Percentiles rank a stretch among this genome's conserved stretches.
phyloP scores from a whole-genome alignment of 2,113 vertebrate species.

The Platycercus adscitus region DNA sequence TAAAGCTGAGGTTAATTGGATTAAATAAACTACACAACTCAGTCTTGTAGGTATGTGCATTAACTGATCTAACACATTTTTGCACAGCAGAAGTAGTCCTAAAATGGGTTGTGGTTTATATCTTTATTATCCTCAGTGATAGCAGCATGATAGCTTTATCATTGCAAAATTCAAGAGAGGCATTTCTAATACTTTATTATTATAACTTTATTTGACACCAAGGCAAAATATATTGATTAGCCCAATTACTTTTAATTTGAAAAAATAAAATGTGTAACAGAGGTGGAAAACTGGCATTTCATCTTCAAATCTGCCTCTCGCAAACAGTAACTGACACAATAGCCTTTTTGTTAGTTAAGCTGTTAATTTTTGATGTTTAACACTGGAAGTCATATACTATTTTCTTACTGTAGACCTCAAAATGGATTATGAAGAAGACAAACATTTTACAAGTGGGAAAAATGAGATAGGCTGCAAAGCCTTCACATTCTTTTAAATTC shows the following conservation, averaged over 20 bases:
- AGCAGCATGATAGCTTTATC: background rate
- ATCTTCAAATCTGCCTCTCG: background rate
- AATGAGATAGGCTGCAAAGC: background rate
- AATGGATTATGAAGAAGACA: background rate
- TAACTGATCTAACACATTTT: background rate
- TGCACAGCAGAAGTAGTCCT: background rate
- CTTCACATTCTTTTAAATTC: background rate
- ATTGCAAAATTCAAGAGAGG: background rate
- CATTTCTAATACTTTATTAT: background rate
- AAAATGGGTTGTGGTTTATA: background rate
- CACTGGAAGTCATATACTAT: background rate
- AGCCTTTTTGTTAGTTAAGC: background rate
- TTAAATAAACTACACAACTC: background rate
- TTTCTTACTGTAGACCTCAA: background rate
- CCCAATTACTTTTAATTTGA: background rate
- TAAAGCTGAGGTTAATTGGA: background rate
- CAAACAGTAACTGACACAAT: background rate
- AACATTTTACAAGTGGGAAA: background rate
- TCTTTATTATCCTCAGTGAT: background rate
- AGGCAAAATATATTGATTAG: background rate
- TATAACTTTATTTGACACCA: background rate
- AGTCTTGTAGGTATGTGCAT: background rate
- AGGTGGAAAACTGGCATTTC: background rate
- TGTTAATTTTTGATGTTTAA: background rate
- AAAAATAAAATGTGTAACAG: background rate